phyloP scores from a whole-genome alignment of 2,113 vertebrate species.

The Chaetops frenatus region DNA sequence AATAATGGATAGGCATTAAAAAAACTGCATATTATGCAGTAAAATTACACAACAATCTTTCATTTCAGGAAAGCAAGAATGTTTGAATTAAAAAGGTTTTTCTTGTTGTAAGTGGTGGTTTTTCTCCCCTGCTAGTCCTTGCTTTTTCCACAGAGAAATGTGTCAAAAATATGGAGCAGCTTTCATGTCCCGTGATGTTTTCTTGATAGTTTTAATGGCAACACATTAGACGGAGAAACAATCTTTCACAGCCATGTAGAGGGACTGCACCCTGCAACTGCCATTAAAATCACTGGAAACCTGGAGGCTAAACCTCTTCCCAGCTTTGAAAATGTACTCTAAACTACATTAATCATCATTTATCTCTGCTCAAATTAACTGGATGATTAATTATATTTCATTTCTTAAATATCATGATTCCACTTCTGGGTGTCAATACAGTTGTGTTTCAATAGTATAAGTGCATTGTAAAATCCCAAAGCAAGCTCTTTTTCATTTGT shows the following conservation, averaged over 20 bases:
- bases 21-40: background rate
- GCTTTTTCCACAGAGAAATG: background rate
- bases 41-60: background rate
- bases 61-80: background rate
- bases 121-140: background rate
- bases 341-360: background rate
- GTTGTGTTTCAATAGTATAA: background rate
- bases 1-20: background rate
- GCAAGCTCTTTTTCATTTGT: background rate
- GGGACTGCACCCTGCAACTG: background rate
- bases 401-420: background rate
- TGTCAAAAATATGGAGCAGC: background rate
- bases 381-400: background rate
- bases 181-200: background rate
- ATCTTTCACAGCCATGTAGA: background rate
- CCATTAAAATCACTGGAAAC: background rate
- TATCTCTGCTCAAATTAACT: background rate
- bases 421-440: background rate
- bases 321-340: background rate
- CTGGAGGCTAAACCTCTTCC: background rate
- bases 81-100: background rate
- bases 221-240: background rate
- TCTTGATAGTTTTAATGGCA: background rate
- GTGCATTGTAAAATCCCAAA: background rate
- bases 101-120: rapidly evolving